These are phyloP conservation scores for Sebastes fasciatus DNA, from an alignment of 2,113 vertebrate genomes.

Conservation along the genomic window DNA sequence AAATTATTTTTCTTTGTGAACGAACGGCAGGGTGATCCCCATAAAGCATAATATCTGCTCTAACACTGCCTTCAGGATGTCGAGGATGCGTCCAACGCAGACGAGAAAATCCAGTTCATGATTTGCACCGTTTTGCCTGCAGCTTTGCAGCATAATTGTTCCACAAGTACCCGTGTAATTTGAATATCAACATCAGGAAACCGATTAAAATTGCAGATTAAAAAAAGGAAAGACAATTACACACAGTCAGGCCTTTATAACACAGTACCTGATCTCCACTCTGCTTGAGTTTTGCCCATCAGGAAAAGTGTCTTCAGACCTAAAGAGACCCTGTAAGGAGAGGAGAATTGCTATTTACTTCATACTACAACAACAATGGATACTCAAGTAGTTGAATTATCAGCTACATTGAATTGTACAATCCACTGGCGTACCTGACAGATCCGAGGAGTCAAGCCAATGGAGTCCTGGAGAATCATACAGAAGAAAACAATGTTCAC, in stretches of 20 bases:
- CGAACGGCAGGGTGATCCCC: background rate
- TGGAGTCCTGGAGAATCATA: conserved; percentile 85
- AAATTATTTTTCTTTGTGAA: conserved; percentile 2
- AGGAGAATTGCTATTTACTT: conserved; percentile 31
- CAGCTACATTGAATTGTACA: background rate
- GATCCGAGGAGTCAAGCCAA: conserved; percentile 95
- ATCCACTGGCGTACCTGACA: conserved; percentile 88
- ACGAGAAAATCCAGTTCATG: conserved; percentile 12
- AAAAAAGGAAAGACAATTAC: background rate
- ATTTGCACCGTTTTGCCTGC: conserved; percentile 3
- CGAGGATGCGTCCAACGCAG: too few species aligned
- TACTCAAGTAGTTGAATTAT: background rate
- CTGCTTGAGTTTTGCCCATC: conserved; percentile 88
- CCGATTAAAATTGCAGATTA: background rate
- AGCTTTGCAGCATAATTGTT: background rate
- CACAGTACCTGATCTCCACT: conserved; percentile 92
- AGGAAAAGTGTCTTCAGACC: conserved; percentile 83
- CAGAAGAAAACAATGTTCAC: conserved; percentile 6
- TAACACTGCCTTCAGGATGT: background rate
- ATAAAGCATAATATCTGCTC: background rate
- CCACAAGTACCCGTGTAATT: background rate
- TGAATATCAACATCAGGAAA: conserved; percentile 7
- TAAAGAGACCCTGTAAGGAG: conserved; percentile 90
- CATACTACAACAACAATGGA: background rate
- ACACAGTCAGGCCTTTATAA: background rate